Evolutionary conservation across 2,113 vertebrate genomes (phyloP), one percentile per base, ranked within the genome.

Genomic region (Carassius auratus): DNA sequence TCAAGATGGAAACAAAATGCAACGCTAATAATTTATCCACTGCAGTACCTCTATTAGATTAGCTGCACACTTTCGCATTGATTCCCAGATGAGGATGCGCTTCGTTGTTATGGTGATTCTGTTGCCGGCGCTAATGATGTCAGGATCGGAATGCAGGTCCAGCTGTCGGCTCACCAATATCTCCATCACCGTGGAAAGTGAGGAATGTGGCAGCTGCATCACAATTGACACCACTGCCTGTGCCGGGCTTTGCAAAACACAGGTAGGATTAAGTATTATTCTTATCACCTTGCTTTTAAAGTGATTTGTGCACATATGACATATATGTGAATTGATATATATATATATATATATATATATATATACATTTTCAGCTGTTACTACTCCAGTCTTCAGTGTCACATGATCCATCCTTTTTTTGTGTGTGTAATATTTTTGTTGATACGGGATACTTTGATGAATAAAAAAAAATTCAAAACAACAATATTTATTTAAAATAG

Each of bases 151-250:
- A 61, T 93, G 92, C 91, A 83, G 83, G 84, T 82, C 87, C 12
- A 68, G 88, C 86, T 99, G 98, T 48, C 91, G 88, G 50, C 92
- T 95, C n/a, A 94, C 94, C 75, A 96, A 95, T 77, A 89, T 96
- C 76, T 96, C 94, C 86, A 95, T 99, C 83, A 59, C 91, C 0
- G 91, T 99, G 91, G 96, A 97, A 89, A 96, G 92, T 17, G 95
- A 96, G n/a, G 95, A 96, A 88, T 98, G 98, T 33, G 89, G 90
- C 66, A 91, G 90, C 89, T 96, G 91, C 4, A 91, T 96, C 64
- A 93, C 85, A n/a, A 84, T 99, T 75, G 92, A 95, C 68, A 95
- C 97, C 85, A 96, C 96, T 0, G 93, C 95, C 87, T 99, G 98
- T 68, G 93, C 91, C 0, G 98, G 98, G 66, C 93, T 95, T 84